Percentiles rank a stretch among this genome's conserved stretches.
These are phyloP conservation scores for Theonella swinhoei DNA, from an alignment of 37 sponge, comb jelly and placozoan genomes.

Conservation along the genomic window DNA sequence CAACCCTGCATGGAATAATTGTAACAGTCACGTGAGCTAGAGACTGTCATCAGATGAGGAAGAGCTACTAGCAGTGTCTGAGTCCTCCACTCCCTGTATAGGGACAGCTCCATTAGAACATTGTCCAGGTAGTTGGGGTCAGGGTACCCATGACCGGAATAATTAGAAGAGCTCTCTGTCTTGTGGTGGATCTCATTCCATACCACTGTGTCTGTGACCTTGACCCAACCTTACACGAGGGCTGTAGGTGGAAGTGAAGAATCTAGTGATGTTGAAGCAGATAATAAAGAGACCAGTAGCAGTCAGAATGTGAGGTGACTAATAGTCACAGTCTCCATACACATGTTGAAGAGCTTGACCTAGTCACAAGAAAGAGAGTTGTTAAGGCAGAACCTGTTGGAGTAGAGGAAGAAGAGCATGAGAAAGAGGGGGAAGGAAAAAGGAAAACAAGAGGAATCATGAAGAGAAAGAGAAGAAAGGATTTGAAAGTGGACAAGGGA, in stretches of 20 bases:
- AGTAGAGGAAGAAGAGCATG: neutral
- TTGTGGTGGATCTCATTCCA: neutral
- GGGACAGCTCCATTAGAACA: constrained; percentile 86
- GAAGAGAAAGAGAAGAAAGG: neutral
- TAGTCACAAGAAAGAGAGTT: too few species aligned
- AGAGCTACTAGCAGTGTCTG: neutral
- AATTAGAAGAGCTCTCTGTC: constrained; percentile 59
- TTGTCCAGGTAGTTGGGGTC: too few species aligned
- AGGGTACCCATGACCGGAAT: constrained; percentile 85
- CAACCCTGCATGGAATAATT: too few species aligned
- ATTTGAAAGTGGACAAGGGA: neutral
- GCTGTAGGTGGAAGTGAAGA: neutral
- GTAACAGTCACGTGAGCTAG: too few species aligned
- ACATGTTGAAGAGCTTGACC: too few species aligned
- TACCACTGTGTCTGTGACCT: constrained; percentile 79
- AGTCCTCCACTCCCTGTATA: constrained; percentile 89
- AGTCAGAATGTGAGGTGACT: too few species aligned
- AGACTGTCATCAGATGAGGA: constrained; percentile 19
- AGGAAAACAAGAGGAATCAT: neutral
- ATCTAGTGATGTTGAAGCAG: neutral
- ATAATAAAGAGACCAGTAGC: neutral
- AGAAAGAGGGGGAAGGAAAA: neutral
- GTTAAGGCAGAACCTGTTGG: too few species aligned
- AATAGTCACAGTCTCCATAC: too few species aligned
- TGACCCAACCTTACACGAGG: neutral